Conservation (phyloP, 2,113 vertebrate species). For the Hiodon alosoides region DNA sequence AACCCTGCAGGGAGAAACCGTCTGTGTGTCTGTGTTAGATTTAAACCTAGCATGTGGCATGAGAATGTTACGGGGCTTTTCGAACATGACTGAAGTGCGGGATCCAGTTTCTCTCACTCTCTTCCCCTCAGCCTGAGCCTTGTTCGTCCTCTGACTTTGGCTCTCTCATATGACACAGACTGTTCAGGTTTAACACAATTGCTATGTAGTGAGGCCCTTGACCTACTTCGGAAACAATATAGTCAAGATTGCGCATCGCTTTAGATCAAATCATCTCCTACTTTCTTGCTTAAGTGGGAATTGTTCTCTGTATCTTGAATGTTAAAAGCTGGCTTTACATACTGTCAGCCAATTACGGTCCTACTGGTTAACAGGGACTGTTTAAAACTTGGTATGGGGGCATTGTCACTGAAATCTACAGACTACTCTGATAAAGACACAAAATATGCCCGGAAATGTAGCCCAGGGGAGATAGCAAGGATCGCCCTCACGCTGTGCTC, state of each 20-base stretch:
- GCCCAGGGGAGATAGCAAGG: not conserved
- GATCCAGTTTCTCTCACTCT: not conserved
- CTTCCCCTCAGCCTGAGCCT: not conserved
- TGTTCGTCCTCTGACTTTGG: not conserved
- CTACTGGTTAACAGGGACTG: not conserved
- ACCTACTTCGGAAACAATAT: no score
- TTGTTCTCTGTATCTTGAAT: no score
- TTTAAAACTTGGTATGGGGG: not conserved
- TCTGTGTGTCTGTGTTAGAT: not conserved
- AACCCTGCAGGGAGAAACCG: not conserved
- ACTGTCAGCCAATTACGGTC: not conserved
- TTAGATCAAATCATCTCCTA: no score
- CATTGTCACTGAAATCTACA: not conserved
- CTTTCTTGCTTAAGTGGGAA: no score
- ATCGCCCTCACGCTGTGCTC: not conserved
- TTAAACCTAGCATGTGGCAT: not conserved
- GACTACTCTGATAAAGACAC: not conserved
- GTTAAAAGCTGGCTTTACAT: no score
- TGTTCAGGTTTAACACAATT: not conserved
- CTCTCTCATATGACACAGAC: not conserved
- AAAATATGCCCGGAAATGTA: slow-evolving; percentile 13
- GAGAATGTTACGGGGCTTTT: not conserved
- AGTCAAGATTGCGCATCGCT: no score
- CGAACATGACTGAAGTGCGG: not conserved
- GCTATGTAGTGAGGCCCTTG: no score